These are phyloP conservation scores for Ramphastos sulfuratus DNA, from an alignment of 2,113 vertebrate species.

Conservation along the genomic window DNA sequence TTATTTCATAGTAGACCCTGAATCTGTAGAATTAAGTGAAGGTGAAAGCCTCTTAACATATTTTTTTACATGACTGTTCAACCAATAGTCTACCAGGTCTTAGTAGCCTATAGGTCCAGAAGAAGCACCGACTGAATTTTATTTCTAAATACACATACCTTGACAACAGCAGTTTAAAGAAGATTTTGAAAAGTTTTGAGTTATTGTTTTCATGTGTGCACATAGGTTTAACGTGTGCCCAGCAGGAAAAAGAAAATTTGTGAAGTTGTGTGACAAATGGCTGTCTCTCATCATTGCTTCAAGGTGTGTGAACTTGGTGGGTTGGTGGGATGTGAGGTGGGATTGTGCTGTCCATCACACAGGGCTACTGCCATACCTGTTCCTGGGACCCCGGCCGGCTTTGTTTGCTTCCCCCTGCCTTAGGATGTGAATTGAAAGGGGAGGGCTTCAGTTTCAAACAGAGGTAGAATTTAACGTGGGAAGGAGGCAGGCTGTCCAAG, in stretches of 20 bases:
- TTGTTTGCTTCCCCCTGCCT: neutral
- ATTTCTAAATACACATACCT: neutral
- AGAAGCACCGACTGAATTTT: neutral
- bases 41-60: neutral
- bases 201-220: neutral
- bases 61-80: neutral
- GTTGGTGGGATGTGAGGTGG: neutral
- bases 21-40: neutral
- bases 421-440: neutral
- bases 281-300: neutral
- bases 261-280: neutral
- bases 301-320: accelerated
- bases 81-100: neutral
- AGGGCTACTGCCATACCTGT: neutral
- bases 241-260: neutral
- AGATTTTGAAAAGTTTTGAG: neutral
- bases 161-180: neutral
- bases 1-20: neutral
- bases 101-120: neutral
- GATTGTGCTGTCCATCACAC: accelerated
- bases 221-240: accelerated
- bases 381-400: neutral
- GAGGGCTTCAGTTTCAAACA: neutral
- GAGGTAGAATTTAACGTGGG: accelerated
- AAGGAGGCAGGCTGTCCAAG: neutral